Evolutionary conservation across 1,140 invertebrate species (phyloP).

Genomic region (Dryas iulia): DNA sequence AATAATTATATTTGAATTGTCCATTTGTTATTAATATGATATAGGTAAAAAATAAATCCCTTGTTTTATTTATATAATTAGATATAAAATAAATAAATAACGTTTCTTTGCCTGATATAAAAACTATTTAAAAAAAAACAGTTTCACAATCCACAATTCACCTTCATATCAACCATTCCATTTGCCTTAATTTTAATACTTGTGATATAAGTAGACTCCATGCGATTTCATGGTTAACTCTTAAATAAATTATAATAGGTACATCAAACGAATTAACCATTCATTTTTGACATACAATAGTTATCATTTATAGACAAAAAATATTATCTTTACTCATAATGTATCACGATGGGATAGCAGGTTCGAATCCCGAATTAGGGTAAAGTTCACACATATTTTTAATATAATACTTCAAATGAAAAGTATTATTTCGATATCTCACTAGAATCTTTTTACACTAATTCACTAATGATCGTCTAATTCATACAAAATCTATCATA

Average conservation of each 20-base stretch:
- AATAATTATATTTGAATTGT: background rate
- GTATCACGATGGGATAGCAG: no score
- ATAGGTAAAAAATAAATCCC: background rate
- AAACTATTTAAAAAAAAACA: background rate
- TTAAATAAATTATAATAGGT: no score
- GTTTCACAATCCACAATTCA: background rate
- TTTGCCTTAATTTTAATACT: background rate
- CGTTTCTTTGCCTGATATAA: background rate
- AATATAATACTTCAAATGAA: no score
- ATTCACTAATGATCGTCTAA: background rate
- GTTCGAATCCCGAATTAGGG: no score
- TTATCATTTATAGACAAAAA: no score
- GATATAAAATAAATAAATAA: background rate
- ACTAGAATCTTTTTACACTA: no score
- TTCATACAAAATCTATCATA: constrained; percentile 1
- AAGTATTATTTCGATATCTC: no score
- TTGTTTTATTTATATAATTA: background rate
- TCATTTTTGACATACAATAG: no score
- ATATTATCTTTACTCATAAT: no score
- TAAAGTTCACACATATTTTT: no score
- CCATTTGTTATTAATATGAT: background rate
- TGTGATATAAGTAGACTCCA: background rate
- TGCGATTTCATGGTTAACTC: no score
- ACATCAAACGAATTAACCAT: no score
- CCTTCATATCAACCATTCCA: background rate